Conservation (phyloP, 2,797 vertebrate species). For the Muscicapa striata region DNA sequence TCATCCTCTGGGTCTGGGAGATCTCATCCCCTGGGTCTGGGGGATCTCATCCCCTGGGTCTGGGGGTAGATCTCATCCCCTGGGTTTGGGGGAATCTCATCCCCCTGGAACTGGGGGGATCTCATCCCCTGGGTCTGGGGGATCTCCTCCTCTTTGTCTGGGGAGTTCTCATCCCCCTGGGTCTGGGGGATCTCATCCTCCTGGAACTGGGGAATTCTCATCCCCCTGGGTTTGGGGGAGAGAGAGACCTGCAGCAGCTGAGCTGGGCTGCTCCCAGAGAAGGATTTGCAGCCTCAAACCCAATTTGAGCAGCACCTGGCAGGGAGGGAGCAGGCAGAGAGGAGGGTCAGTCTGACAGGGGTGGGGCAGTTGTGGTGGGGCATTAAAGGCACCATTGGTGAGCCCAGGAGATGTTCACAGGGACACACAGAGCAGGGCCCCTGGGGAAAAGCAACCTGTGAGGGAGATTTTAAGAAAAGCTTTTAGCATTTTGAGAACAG, state of each 20-base stretch:
- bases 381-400: rapidly evolving
- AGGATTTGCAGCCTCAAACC: neutral
- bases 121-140: too few relatives aligned
- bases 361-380: rapidly evolving
- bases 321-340: neutral
- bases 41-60: too few relatives aligned
- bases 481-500: neutral
- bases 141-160: too few relatives aligned
- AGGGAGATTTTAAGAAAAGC: neutral
- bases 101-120: too few relatives aligned
- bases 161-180: too few relatives aligned
- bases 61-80: too few relatives aligned
- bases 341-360: neutral
- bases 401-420: neutral
- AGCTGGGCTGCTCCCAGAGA: rapidly evolving
- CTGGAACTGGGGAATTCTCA: too few relatives aligned
- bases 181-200: too few relatives aligned
- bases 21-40: too few relatives aligned
- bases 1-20: too few relatives aligned
- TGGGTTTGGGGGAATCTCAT: too few relatives aligned
- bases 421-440: neutral
- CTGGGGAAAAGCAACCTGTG: neutral
- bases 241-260: neutral
- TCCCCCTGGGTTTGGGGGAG: too few relatives aligned
- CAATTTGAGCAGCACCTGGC: neutral